A percentile compares a stretch with the other conserved stretches of the same genome.
These are phyloP conservation scores for Cataglyphis cursor DNA, from an alignment of 2,888 invertebrate genomes.

Conservation along the genomic window DNA sequence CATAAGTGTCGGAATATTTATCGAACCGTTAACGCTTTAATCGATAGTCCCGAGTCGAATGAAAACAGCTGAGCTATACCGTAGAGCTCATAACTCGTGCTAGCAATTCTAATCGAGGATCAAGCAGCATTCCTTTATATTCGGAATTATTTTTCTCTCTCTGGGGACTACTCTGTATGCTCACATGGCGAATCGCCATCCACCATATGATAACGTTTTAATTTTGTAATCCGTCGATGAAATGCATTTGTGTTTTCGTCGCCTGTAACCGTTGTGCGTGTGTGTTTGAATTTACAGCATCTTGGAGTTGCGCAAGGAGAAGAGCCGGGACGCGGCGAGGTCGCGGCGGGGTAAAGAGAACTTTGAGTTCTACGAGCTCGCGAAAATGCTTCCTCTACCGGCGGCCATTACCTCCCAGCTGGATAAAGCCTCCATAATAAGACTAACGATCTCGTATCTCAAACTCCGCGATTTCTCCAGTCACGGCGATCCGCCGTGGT, in stretches of 20 bases:
- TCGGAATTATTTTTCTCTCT: conserved; percentile 12
- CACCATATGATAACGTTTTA: conserved; percentile 3
- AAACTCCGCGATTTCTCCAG: conserved; percentile 97
- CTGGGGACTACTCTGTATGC: conserved; percentile 38
- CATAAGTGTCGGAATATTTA: not conserved
- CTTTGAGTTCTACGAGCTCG: conserved; percentile 98
- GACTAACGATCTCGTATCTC: conserved; percentile 98
- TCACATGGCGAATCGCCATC: not conserved
- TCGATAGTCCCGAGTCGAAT: not conserved
- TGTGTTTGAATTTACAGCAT: conserved; percentile 91
- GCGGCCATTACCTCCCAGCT: conserved; percentile 97
- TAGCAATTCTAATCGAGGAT: not conserved
- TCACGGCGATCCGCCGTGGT: conserved; percentile 99
- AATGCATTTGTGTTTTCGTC: not conserved
- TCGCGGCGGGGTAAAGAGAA: conserved; percentile 97
- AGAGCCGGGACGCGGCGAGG: conserved; percentile 96
- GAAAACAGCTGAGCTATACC: not conserved
- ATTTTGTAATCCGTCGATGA: conserved; percentile 4
- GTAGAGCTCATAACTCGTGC: not conserved
- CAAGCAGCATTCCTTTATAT: not conserved
- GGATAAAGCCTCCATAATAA: conserved; percentile 98
- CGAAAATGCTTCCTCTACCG: conserved; percentile 96
- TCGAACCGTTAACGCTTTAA: conserved; percentile 7
- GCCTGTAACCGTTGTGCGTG: conserved; percentile 36
- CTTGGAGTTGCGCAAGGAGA: conserved; percentile 97